Evolutionary conservation across 2,888 invertebrate genomes (phyloP), one percentile per base, ranked within the genome.

Genomic region (Thyatira batis): DNA sequence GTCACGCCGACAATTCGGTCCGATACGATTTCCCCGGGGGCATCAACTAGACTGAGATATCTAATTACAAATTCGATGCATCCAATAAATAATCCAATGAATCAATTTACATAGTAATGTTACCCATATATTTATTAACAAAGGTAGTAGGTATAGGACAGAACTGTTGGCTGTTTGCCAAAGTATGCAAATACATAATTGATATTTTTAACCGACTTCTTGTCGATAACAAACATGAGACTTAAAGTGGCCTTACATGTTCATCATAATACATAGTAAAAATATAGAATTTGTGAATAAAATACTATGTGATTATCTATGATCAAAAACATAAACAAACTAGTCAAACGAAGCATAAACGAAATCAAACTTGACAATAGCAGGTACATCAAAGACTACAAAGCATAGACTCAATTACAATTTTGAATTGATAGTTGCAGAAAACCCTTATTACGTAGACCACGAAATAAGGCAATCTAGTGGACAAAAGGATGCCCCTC

Each of bases 401-500:
- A 83, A 82, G 77, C 60, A 58, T 61, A 73, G 71, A 84, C 78
- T 82, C 87, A 84, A 88, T 89, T 89, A 87, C 84, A 81, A 80
- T 82, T 76, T 77, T 62, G 71, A 78, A 85, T 85, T 84, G 84
- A 85, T 89, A 89, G 89, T 88, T 89, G 69, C 72, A 77, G 82
- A 81, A 82, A 81, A 79, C 86, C 86, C 85, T 85, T 89, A 89
- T 88, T 89, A 89, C 76, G 82, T 78, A 76, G 67, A 77, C 79
- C 83, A 82, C 81, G 80, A 83, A 86, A 89, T 87, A 83, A 88
- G 86, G 88, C 87, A 88, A 92, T 92, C 91, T 89, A 61, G 81
- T 70, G 86, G 87, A 91, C 89, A 92, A 91, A 88, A 87, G 88
- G 82, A 78, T 75, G 79, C 81, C 88, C 82, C 82, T 74, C 72